Percentiles rank a stretch among this genome's conserved stretches.
Evolutionary conservation across 53 echinoderm and acorn worm genomes (phyloP).

Genomic region (Echinometra lucunter): DNA sequence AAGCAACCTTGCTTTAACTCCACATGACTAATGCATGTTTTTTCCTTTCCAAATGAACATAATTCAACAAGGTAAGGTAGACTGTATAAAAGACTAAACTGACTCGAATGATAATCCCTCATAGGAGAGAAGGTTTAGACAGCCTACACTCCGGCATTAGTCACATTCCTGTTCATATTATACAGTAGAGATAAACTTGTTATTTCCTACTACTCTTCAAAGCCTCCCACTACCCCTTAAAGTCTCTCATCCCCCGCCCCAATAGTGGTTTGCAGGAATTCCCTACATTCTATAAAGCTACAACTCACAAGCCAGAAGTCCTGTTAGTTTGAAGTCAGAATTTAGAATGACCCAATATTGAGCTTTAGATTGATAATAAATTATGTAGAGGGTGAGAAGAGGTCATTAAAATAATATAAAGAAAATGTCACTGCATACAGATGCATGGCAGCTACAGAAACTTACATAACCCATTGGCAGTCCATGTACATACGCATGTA

Average conservation of each 20-base stretch:
- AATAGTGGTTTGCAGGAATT: background rate
- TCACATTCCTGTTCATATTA: background rate
- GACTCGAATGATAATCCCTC: background rate
- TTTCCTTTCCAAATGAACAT: background rate
- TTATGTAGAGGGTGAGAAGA: too few relatives aligned
- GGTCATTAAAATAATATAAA: too few relatives aligned
- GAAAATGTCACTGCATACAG: too few relatives aligned
- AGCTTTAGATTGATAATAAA: too few relatives aligned
- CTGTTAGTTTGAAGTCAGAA: too few relatives aligned
- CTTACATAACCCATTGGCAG: too few relatives aligned
- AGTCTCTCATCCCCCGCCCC: too few relatives aligned
- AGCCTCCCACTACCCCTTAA: background rate
- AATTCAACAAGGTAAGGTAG: background rate
- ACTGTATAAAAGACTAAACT: background rate
- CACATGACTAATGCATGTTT: background rate
- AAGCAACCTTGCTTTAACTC: background rate
- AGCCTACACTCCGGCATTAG: background rate
- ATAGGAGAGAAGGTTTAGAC: background rate
- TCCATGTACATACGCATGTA: too few relatives aligned
- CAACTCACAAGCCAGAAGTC: too few relatives aligned
- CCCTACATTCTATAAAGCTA: background rate
- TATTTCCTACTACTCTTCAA: background rate
- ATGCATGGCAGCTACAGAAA: too few relatives aligned
- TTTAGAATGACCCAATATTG: too few relatives aligned
- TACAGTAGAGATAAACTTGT: background rate